Evolutionary conservation across 2,113 vertebrate genomes (phyloP).

Genomic region (Crotalus viridis): DNA sequence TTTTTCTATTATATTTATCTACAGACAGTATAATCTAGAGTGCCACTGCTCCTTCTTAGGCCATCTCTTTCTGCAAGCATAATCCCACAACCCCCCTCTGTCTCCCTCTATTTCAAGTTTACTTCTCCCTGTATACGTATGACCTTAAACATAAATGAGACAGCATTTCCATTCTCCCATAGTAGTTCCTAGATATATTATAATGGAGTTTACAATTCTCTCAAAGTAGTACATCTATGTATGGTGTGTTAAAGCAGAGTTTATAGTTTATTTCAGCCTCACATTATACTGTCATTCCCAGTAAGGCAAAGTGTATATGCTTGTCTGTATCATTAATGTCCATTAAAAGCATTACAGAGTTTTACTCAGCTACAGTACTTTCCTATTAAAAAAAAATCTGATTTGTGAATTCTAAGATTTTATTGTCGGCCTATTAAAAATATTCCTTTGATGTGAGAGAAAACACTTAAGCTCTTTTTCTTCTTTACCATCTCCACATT

Average conservation of each 20-base stretch:
- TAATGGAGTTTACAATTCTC: constrained; percentile 68
- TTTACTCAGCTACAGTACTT: constrained; percentile 74
- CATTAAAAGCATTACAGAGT: constrained; percentile 58
- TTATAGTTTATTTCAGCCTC: constrained; percentile 68
- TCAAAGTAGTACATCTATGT: constrained; percentile 64
- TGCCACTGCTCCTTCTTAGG: constrained; percentile 42
- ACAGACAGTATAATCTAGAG: constrained; percentile 55
- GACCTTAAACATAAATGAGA: constrained; percentile 68
- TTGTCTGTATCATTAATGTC: constrained; percentile 71
- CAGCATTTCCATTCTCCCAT: constrained; percentile 57
- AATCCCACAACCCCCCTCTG: constrained; percentile 59
- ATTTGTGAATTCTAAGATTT: constrained; percentile 45
- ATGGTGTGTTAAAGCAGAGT: constrained; percentile 70
- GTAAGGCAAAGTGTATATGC: constrained; percentile 69
- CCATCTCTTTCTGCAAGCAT: constrained; percentile 58
- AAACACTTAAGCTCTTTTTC: constrained; percentile 21
- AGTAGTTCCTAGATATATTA: constrained; percentile 57
- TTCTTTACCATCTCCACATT: not conserved
- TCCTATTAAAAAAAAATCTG: constrained; percentile 56
- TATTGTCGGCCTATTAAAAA: constrained; percentile 17
- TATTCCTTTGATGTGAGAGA: constrained; percentile 31
- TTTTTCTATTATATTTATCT: constrained; percentile 32
- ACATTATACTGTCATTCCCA: constrained; percentile 67
- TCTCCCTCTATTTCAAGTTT: constrained; percentile 60
- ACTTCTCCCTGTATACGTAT: constrained; percentile 64